Percentiles rank a stretch among this genome's conserved stretches.
Conservation (phyloP, 1,140 invertebrate species). For the Caenorhabditis latens region DNA sequence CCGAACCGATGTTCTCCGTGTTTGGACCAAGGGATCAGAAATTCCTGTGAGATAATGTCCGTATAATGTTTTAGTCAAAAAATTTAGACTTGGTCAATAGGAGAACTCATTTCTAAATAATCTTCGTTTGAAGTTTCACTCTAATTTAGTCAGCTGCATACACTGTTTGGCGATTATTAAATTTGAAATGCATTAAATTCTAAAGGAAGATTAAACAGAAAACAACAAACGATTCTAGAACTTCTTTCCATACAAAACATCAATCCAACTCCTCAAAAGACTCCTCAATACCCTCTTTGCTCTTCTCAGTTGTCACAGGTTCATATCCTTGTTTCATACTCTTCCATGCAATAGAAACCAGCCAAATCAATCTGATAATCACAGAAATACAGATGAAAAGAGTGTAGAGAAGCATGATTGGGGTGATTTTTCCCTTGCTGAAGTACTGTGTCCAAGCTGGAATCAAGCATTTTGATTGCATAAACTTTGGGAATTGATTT, state of each 20-base stretch:
- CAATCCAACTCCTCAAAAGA: not conserved
- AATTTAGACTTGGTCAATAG: no score
- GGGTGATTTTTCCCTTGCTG: not conserved
- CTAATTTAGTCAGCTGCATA: no score
- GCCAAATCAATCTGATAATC: not conserved
- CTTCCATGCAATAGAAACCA: not conserved
- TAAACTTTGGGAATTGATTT: not conserved
- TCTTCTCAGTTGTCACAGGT: not conserved
- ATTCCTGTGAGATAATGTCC: no score
- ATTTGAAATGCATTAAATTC: no score
- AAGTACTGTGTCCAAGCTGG: not conserved
- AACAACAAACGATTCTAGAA: no score
- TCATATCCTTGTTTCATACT: conserved; percentile 17
- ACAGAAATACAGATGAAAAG: conserved; percentile 30
- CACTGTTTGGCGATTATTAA: no score
- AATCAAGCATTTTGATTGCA: not conserved
- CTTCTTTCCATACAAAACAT: not conserved
- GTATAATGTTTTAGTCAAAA: no score
- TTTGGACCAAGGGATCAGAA: no score
- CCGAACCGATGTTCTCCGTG: no score
- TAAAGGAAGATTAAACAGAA: no score
- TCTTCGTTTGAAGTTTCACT: no score
- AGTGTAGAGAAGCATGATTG: conserved; percentile 21
- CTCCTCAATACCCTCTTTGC: not conserved
- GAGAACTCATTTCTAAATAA: no score